Conservation (phyloP, 2,113 vertebrate genomes). For the Tympanuchus pallidicinctus region DNA sequence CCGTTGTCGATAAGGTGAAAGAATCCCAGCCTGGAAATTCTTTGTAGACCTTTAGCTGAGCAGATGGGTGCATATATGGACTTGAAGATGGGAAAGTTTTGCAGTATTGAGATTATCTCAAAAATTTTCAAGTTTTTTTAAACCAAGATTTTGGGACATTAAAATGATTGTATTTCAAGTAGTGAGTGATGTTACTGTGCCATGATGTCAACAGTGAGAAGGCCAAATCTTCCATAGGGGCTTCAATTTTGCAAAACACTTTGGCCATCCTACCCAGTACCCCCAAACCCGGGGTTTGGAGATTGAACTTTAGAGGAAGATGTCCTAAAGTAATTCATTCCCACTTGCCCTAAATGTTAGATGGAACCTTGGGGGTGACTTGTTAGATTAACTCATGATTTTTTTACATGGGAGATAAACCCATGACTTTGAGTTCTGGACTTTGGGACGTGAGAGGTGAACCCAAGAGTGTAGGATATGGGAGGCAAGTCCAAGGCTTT, state of each 20-base stretch:
- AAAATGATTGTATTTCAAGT: fast-evolving
- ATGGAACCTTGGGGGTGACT: fast-evolving
- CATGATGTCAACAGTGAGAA: too few species aligned
- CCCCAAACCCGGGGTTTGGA: background rate
- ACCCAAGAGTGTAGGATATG: background rate
- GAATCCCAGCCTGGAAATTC: fast-evolving
- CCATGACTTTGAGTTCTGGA: background rate
- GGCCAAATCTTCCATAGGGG: background rate
- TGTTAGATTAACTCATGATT: background rate
- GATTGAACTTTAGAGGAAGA: background rate
- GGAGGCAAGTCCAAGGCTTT: background rate
- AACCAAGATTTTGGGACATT: too few species aligned
- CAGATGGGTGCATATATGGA: fast-evolving
- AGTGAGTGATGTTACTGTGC: background rate
- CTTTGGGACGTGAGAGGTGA: background rate
- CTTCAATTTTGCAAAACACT: background rate
- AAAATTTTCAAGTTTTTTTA: background rate
- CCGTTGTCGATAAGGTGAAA: background rate
- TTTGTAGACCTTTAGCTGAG: background rate
- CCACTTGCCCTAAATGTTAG: background rate
- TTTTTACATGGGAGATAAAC: background rate
- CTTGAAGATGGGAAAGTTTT: fast-evolving
- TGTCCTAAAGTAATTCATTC: background rate
- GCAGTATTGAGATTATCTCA: background rate
- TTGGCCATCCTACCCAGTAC: background rate